Base-by-base conservation (phyloP, 1,140 invertebrate species). In the Pollicipes pollicipes region DNA sequence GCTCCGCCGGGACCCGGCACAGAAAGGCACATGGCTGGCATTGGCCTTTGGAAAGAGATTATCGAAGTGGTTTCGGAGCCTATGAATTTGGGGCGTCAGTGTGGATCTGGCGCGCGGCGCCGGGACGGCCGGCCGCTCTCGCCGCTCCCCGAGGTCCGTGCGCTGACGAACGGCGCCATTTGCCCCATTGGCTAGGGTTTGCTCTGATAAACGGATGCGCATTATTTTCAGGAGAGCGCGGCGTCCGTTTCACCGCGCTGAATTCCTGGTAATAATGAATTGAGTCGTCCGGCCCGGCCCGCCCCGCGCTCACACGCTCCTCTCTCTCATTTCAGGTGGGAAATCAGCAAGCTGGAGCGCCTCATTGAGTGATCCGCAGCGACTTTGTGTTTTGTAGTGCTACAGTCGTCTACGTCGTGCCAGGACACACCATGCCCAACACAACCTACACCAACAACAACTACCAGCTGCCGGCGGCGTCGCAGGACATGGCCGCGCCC, bases 41-140 rank as follows among this genome's bases (percentile, higher is more conserved):
- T 58, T 58, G 45, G 45, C 45, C 45, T 58, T 58, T 58, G 45
- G 45, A 58, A 58, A 58, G 45, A 58, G 45, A 58, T 58, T 58
- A 58, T 58, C 45, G 45, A 58, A 58, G 45, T 58, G 45, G 45
- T 58, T 58, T 58, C 45, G 45, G 45, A 21, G 45, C 35, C 45
- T 58, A 58, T 58, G 45, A 58, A 58, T 58, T 58, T 58, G 45
- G 45, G 45, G 45, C 45, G 45, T 10, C 45, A 58, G 45, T 58
- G 45, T 58, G 45, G 21, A 10, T 58, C n/a, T n/a, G n/a, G n/a
- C 45, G 45, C 24, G 45, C 13, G 45, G 45, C 13, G 2, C 10
- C 45, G 45, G 21, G 45, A 58, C 10, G 21, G 24, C 45, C 45
- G 45, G 45, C 2, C 21, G 45, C 45, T 21, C 6, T 35, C 6